Evolutionary conservation across 2,888 invertebrate species (phyloP), one percentile per base, ranked within the genome.

Genomic region (Calliopum simillimum): DNA sequence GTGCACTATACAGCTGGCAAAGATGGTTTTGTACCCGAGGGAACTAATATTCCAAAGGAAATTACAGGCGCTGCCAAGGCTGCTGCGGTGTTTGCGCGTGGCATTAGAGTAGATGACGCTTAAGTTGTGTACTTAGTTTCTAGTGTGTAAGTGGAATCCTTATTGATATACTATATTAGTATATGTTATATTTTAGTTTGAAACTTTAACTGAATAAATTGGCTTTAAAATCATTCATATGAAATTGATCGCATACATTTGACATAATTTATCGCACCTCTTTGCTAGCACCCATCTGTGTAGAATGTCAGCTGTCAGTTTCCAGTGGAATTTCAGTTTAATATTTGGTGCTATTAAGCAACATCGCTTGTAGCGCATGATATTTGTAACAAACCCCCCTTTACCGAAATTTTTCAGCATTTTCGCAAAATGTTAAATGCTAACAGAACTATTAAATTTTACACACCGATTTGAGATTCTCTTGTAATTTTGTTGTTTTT

Each of bases 1-100:
- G 85, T 84, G n/a, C 78, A 73, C 51, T 85, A 84, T 70, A 77
- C 80, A 44, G 83, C 85, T 13, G 83, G 82, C 74, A 77, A 80
- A 69, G 79, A 82, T 71, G 84, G 83, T 16, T 84, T 84, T 71
- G 78, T 80, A 68, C 80, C 84, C 19, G 71, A 78, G 43, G 81
- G 84, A 62, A 80, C 70, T 13, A 75, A 74, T 16, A 81, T 82
- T 65, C 73, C 77, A 13, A 74, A 73, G 64, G 73, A 76, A 65
- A 81, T 82, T 33, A 74, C 77, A 1, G 74, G 76, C 16, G 70
- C 74, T 19, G 81, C 80, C 2, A 65, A 73, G 13, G 72, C 73
- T n/a, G 76, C 76, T 25, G 75, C 70, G 46, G 58, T 53, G 8
- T 33, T 33, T 33, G 33, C 33, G 6, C 16, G 23, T 4, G 2